Conservation (phyloP, 2,888 invertebrate genomes). For the Plebejus melissa region DNA sequence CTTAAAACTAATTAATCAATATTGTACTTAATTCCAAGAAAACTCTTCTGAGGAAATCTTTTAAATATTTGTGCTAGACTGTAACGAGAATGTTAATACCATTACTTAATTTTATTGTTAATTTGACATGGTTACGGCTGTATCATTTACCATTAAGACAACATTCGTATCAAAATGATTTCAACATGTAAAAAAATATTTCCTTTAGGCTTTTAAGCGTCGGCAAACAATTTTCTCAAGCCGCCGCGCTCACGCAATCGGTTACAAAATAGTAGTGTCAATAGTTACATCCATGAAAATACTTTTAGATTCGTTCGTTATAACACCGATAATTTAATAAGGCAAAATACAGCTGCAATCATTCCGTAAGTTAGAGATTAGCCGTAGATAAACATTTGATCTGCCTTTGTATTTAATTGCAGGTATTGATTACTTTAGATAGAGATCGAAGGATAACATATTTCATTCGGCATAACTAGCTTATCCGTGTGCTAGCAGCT, state of each 20-base stretch:
- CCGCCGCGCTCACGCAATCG: conserved; percentile 32
- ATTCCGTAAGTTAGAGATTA: conserved; percentile 9
- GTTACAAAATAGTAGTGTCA: conserved; percentile 38
- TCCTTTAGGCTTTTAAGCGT: conserved; percentile 19
- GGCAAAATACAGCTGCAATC: neutral
- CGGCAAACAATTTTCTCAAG: conserved; percentile 27
- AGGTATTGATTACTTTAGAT: conserved; percentile 22
- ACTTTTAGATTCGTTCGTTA: conserved; percentile 22
- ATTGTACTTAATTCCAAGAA: no score
- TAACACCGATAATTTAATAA: conserved; percentile 29
- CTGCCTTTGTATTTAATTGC: conserved; percentile 23
- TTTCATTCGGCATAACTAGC: conserved; percentile 13
- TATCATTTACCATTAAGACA: conserved; percentile 16
- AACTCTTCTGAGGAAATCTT: no score
- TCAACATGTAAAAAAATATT: conserved; percentile 22
- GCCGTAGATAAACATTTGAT: conserved; percentile 1
- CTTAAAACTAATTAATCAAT: no score
- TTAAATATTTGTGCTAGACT: neutral
- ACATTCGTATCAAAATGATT: conserved; percentile 6
- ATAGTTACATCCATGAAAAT: conserved; percentile 40
- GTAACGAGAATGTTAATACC: neutral
- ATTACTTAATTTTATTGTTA: neutral
- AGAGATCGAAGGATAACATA: conserved; percentile 21
- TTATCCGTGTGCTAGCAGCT: neutral
- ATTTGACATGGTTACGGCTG: conserved; percentile 2